These are phyloP conservation scores for Drosophila sproati DNA, from an alignment of 1,140 invertebrate species.

Conservation along the genomic window DNA sequence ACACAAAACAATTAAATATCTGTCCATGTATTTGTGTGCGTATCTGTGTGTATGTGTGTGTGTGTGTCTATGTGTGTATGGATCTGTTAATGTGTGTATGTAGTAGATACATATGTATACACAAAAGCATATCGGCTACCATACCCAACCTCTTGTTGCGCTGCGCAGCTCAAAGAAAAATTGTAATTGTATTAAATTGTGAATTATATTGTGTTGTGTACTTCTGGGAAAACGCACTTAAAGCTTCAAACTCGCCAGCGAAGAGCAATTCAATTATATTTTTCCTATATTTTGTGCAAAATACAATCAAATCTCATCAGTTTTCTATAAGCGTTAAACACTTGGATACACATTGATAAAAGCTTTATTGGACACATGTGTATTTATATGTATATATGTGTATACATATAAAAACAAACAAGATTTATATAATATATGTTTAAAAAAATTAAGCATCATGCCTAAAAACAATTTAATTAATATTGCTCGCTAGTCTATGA, in stretches of 20 bases:
- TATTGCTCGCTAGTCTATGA: no score
- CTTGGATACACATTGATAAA: no score
- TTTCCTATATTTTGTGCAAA: background rate
- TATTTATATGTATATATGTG: no score
- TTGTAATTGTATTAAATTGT: constrained; percentile 25
- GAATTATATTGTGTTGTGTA: constrained; percentile 2
- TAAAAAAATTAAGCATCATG: no score
- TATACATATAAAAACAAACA: no score
- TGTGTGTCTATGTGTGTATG: background rate
- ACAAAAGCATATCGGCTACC: constrained; percentile 38
- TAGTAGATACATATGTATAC: constrained; percentile 50
- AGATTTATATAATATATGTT: no score
- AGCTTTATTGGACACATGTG: no score
- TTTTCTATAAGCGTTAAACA: background rate
- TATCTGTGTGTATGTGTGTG: background rate
- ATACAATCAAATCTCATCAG: background rate
- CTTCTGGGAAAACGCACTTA: constrained; percentile 1
- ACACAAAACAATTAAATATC: constrained; percentile 11
- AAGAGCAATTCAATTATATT: background rate
- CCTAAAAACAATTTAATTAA: no score
- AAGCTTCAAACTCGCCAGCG: background rate
- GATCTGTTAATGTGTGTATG: constrained; percentile 9
- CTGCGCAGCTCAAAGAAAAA: constrained; percentile 51
- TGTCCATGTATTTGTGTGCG: background rate
- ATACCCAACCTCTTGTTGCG: constrained; percentile 76